phyloP scores from a whole-genome alignment of 2,888 invertebrate species.

The Candidula unifasciata region DNA sequence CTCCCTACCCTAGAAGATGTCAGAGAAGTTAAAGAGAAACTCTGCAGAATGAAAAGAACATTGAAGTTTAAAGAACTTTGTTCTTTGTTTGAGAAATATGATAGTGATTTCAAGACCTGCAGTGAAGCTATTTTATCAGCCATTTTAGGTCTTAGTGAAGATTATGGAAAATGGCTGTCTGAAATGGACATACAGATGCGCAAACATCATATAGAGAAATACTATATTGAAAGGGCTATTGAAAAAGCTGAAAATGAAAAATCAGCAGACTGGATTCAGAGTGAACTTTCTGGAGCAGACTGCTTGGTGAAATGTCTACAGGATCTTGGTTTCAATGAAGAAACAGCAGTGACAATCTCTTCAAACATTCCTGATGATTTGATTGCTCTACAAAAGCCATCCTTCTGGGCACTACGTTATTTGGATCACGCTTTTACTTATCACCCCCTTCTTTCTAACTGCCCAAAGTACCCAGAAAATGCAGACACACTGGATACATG shows the following conservation, averaged over 20 bases:
- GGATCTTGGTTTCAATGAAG: background rate
- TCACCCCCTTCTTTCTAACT: no score
- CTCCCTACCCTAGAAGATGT: background rate
- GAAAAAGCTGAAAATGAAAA: background rate
- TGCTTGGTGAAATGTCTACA: background rate
- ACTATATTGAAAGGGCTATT: background rate
- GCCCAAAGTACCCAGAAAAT: no score
- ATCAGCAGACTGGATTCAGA: no score
- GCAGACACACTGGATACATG: no score
- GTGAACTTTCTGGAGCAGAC: no score
- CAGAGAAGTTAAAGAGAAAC: background rate
- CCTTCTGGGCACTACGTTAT: background rate
- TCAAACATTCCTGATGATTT: slow-evolving; percentile 16
- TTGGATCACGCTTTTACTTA: no score
- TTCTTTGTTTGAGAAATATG: background rate
- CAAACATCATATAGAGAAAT: background rate
- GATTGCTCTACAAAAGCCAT: background rate
- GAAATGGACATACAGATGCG: background rate
- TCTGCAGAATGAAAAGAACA: background rate
- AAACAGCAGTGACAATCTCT: background rate
- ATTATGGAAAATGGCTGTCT: background rate
- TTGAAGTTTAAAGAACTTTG: background rate
- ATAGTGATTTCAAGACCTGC: background rate
- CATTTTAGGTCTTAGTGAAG: slow-evolving; percentile 1
- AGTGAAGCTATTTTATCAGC: slow-evolving; percentile 1